Evolutionary conservation across 2,888 invertebrate genomes (phyloP).

Genomic region (Pemphredon lugubris): DNA sequence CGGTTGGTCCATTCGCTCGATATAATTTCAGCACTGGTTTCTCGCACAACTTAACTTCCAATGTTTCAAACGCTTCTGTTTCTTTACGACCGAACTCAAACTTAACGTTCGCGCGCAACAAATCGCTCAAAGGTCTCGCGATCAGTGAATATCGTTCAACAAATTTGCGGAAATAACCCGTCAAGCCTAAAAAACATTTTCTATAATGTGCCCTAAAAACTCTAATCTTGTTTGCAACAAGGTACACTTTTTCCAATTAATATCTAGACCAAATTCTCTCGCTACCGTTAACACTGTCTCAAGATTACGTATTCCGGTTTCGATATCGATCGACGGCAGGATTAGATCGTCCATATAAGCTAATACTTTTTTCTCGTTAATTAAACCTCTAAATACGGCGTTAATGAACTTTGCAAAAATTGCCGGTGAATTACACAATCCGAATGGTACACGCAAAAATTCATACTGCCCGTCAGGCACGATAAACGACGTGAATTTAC

Average conservation of each 20-base stretch:
- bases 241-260: conserved; percentile 22
- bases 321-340: not conserved
- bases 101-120: not conserved
- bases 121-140: conserved; percentile 18
- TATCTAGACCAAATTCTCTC: not conserved
- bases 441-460: conserved; percentile 64
- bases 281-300: not conserved
- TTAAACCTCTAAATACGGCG: conserved; percentile 43
- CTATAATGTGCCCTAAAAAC: conserved; percentile 9
- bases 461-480: no score
- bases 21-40: conserved; percentile 15
- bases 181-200: conserved; percentile 47
- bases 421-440: conserved; percentile 52
- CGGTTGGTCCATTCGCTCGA: not conserved
- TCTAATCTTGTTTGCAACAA: conserved; percentile 12
- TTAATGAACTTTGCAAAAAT: conserved; percentile 50
- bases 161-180: conserved; percentile 55
- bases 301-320: not conserved
- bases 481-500: no score
- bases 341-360: conserved; percentile 5
- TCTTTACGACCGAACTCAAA: conserved; percentile 17
- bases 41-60: conserved; percentile 2
- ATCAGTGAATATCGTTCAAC: conserved; percentile 1
- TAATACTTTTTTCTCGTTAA: conserved; percentile 8
- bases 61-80: conserved; percentile 9